These are phyloP conservation scores for Caenorhabditis afra DNA, from an alignment of 2,888 invertebrate genomes.

Conservation along the genomic window DNA sequence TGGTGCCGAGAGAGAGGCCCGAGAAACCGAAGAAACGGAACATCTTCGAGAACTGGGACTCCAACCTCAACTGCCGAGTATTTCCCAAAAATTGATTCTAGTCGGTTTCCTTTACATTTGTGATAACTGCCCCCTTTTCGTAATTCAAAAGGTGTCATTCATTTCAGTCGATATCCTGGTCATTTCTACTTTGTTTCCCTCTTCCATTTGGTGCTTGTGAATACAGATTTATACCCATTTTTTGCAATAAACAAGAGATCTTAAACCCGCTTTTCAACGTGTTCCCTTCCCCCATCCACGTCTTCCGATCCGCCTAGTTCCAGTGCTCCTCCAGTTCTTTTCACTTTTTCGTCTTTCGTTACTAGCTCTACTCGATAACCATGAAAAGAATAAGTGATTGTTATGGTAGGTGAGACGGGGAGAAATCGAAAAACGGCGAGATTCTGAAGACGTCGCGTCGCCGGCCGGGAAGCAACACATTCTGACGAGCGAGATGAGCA, in stretches of 20 bases:
- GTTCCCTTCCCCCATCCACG: too few relatives aligned
- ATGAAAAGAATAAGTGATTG: constrained; percentile 53
- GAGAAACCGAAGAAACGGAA: constrained; percentile 18
- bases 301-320: too few relatives aligned
- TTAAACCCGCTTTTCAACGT: too few relatives aligned
- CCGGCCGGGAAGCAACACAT: constrained; percentile 54
- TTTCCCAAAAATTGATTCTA: constrained; percentile 23
- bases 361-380: constrained; percentile 12
- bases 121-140: neutral
- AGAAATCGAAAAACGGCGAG: neutral
- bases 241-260: too few relatives aligned
- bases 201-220: too few relatives aligned
- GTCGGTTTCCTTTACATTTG: neutral
- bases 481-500: constrained; percentile 41
- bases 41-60: constrained; percentile 54
- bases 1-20: constrained; percentile 30
- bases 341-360: too few relatives aligned
- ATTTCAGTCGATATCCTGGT: constrained; percentile 12
- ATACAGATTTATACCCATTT: too few relatives aligned
- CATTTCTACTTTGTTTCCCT: too few relatives aligned
- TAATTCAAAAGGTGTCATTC: neutral
- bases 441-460: constrained; percentile 28
- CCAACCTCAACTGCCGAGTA: constrained; percentile 40
- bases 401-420: constrained; percentile 24
- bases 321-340: too few relatives aligned